Base-by-base conservation (phyloP, 2,797 vertebrate genomes). In the Danio tinwini region DNA sequence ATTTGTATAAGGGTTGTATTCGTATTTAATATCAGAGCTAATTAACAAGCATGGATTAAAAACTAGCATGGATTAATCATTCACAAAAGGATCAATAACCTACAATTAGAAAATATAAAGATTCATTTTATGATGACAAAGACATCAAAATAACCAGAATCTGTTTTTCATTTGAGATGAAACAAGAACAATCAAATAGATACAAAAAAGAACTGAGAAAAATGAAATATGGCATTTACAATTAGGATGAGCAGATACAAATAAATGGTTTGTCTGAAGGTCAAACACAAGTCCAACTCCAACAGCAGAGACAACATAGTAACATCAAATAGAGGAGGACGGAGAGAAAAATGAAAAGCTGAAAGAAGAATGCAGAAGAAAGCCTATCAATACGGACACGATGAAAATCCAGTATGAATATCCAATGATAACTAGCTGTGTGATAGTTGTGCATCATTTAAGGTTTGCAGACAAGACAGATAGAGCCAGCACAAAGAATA, bases 381-480 rank as follows among this genome's bases (percentile, higher is more conserved):
- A 77, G 19, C 62, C 45, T 59, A 68, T 81, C 79, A 74, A 67
- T 50, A 68, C n/a, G 0, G 17, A 49, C 42, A 59, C 39, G 13
- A 74, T 68, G 63, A 68, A 49, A 81, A 65, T 52, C 29, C 53
- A 61, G 76, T 47, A 55, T 37, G 11, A 72, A 79, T 55, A 72
- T 47, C 81, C 59, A 64, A 80, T 74, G 86, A 82, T 81, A 76
- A 17, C 78, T 85, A 80, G 63, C 50, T 76, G 90, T 90, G 88
- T 85, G 83, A 70, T 82, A 87, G 83, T 86, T 83, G 88, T 91
- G 83, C 91, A 91, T 90, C 70, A 91, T 89, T 89, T 19, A 76
- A 63, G 65, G 14, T 50, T 50, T n/a, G 29, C 72, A 82, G 80
- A 79, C 78, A 86, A 88, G 85, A 87, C 87, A 87, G 13, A 14